A percentile compares a stretch with the other conserved stretches of the same genome.
Evolutionary conservation across 1,140 invertebrate genomes (phyloP).

Genomic region (Trypoxylus dichotomus): DNA sequence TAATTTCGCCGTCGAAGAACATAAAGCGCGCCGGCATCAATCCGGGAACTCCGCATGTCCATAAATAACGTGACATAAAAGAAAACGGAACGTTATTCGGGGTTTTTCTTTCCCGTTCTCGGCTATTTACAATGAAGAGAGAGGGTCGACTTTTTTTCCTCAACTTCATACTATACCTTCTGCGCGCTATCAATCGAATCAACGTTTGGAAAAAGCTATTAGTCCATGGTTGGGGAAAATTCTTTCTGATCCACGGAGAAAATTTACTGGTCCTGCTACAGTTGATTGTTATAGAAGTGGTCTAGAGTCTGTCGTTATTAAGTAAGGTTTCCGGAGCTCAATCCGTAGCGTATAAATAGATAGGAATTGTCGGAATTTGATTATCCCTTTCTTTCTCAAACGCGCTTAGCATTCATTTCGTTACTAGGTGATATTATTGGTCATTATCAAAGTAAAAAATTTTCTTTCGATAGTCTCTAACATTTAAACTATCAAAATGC

Average conservation of each 20-base stretch:
- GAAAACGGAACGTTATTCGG: neutral
- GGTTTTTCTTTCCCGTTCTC: neutral
- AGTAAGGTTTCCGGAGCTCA: neutral
- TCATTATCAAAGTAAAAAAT: no score
- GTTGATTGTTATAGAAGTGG: neutral
- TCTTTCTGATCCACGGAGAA: neutral
- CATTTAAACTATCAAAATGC: no score
- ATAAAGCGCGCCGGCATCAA: neutral
- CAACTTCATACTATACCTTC: neutral
- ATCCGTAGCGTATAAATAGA: no score
- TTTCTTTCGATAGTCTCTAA: no score
- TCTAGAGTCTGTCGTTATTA: neutral
- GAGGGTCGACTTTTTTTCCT: neutral
- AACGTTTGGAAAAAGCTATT: neutral
- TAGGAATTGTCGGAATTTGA: no score
- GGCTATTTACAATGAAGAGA: neutral
- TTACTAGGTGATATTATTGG: no score
- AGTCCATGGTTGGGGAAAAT: neutral
- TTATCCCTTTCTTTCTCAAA: no score
- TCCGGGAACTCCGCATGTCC: neutral
- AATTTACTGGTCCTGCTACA: neutral
- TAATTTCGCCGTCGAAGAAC: neutral
- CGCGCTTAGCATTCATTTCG: no score
- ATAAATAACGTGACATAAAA: neutral
- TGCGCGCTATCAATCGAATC: neutral